Evolutionary conservation across 35 echinoderm and acorn worm genomes (phyloP).

Genomic region (Apostichopus californicus): DNA sequence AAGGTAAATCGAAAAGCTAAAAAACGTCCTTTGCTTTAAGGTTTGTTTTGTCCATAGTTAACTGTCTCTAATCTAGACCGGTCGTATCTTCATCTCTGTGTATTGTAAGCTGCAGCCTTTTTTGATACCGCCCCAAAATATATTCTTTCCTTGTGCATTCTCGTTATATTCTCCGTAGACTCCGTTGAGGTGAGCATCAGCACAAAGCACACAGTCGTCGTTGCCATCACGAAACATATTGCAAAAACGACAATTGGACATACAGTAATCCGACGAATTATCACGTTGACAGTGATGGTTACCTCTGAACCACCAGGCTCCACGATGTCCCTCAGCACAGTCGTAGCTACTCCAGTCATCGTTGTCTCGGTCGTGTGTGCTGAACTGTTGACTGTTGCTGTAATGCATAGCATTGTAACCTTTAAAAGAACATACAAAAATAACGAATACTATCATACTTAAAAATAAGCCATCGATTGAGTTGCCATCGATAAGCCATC

Average conservation of each 20-base stretch:
- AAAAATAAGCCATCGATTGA: no score
- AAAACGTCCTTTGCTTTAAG: no score
- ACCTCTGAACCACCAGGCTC: background rate
- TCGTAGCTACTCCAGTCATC: background rate
- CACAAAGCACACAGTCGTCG: background rate
- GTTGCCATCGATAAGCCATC: no score
- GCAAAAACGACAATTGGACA: background rate
- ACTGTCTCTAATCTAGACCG: no score
- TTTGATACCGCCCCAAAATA: background rate
- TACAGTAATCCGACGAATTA: background rate
- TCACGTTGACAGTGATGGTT: background rate
- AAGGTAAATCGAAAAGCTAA: no score
- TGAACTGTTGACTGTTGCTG: background rate
- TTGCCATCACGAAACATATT: background rate
- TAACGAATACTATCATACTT: background rate
- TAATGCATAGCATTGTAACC: background rate
- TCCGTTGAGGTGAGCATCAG: background rate
- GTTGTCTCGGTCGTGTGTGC: background rate
- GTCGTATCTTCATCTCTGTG: background rate
- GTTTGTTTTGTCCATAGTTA: no score
- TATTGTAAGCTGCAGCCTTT: background rate
- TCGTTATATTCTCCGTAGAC: background rate
- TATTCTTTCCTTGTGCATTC: background rate
- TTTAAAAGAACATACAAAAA: background rate
- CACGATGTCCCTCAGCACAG: background rate